phyloP scores from a whole-genome alignment of 2,888 invertebrate genomes.

The Mythimna loreyi region DNA sequence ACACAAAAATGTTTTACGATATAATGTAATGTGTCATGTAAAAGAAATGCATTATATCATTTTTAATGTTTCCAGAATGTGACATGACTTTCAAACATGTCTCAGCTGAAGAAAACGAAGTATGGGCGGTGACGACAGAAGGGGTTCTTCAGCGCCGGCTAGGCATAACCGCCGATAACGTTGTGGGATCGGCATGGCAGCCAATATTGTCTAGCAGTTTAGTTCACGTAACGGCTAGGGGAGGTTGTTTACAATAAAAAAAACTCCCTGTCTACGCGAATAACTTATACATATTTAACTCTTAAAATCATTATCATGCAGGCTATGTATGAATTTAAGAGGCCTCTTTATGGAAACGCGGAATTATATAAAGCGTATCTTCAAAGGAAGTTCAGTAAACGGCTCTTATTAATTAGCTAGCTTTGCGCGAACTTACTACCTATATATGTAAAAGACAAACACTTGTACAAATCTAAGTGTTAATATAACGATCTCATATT shows the following conservation, averaged over 20 bases:
- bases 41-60: too few species aligned
- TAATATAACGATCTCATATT: conserved; percentile 41
- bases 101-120: conserved; percentile 93
- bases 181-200: conserved; percentile 95
- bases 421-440: background rate
- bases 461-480: conserved; percentile 1
- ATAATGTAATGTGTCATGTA: background rate
- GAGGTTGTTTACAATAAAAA: conserved; percentile 67
- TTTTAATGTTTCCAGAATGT: conserved; percentile 76
- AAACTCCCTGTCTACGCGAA: conserved; percentile 1
- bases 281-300: background rate
- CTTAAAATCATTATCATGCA: conserved; percentile 3
- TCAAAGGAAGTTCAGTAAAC: background rate
- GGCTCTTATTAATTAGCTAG: background rate
- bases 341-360: conserved; percentile 12
- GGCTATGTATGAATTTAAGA: conserved; percentile 11
- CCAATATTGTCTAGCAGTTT: conserved; percentile 90
- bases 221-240: conserved; percentile 83
- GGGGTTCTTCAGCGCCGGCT: conserved; percentile 93
- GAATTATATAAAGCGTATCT: background rate
- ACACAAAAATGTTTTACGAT: background rate
- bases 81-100: conserved; percentile 92
- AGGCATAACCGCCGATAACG: conserved; percentile 94
- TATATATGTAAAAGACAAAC: background rate
- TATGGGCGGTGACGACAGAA: conserved; percentile 94